Conservation (phyloP, 2,113 vertebrate species). For the Australoheros scitulus region DNA sequence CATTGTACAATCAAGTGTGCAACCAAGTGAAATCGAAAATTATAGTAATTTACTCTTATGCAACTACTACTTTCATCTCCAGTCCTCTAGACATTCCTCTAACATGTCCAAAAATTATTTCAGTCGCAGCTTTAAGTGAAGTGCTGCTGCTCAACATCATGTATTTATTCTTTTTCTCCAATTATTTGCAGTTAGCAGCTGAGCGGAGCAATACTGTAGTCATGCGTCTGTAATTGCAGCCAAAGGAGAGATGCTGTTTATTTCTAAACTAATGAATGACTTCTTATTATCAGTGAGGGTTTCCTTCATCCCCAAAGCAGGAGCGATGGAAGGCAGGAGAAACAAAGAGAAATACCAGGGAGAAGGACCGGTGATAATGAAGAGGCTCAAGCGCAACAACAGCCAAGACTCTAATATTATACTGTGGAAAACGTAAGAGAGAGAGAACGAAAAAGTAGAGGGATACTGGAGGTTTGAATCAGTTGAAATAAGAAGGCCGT, state of each 20-base stretch:
- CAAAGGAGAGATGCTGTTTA: constrained; percentile 42
- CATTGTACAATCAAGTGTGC: neutral
- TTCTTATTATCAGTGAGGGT: constrained; percentile 43
- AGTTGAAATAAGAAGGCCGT: neutral
- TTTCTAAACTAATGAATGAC: constrained; percentile 27
- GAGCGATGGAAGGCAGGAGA: neutral
- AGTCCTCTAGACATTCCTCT: neutral
- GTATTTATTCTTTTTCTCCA: constrained; percentile 4
- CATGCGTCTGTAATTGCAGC: constrained; percentile 34
- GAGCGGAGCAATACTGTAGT: neutral
- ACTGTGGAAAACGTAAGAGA: neutral
- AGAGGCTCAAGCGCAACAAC: neutral
- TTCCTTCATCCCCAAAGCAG: constrained; percentile 26
- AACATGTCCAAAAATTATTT: neutral
- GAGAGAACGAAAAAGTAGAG: neutral
- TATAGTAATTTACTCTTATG: neutral
- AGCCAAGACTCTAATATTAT: neutral
- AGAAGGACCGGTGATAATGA: neutral
- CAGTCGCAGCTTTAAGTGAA: neutral
- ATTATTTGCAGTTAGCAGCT: constrained; percentile 27
- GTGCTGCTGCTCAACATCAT: neutral
- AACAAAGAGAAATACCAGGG: neutral
- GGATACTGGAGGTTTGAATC: neutral
- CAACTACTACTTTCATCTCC: neutral
- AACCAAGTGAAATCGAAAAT: neutral